phyloP scores from a whole-genome alignment of 1,140 invertebrate genomes.

The Phymastichus coffea region DNA sequence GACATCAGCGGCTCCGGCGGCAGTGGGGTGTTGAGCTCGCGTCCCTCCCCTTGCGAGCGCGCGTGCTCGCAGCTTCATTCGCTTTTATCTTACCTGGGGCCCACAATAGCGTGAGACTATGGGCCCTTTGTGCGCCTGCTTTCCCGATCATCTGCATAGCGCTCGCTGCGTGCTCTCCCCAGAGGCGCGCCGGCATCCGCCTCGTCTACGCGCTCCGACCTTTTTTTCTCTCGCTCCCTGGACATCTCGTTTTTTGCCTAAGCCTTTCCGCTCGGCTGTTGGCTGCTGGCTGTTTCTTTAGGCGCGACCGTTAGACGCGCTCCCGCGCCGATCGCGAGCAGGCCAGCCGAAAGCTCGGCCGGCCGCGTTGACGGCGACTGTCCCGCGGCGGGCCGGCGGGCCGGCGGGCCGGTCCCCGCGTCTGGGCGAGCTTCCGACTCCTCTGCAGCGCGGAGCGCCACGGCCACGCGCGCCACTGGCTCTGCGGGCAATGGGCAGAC shows the following conservation, averaged over 20 bases:
- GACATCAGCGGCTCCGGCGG: constrained; percentile 46
- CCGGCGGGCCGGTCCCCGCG: too few relatives aligned
- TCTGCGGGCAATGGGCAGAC: neutral
- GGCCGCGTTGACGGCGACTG: too few relatives aligned
- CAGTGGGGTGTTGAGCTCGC: constrained; percentile 1
- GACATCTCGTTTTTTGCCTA: constrained; percentile 4
- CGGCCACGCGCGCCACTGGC: neutral
- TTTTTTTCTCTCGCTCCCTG: constrained; percentile 26
- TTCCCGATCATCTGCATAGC: constrained; percentile 50
- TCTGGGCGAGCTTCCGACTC: too few relatives aligned
- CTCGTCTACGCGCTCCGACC: constrained; percentile 11
- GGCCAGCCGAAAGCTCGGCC: too few relatives aligned
- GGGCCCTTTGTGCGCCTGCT: constrained; percentile 52
- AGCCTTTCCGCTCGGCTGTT: constrained; percentile 14
- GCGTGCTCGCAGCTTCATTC: constrained; percentile 24
- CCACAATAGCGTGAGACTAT: constrained; percentile 58
- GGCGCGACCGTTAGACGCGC: too few relatives aligned
- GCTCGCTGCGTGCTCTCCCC: neutral
- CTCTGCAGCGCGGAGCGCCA: too few relatives aligned
- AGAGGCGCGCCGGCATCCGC: constrained; percentile 13
- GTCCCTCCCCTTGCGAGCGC: neutral
- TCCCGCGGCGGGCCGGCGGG: too few relatives aligned
- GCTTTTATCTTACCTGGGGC: constrained; percentile 56
- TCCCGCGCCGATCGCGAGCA: too few relatives aligned
- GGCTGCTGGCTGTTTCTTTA: too few relatives aligned